Base-by-base conservation (phyloP, 2,797 vertebrate species). In the Pelobates cultripes region DNA sequence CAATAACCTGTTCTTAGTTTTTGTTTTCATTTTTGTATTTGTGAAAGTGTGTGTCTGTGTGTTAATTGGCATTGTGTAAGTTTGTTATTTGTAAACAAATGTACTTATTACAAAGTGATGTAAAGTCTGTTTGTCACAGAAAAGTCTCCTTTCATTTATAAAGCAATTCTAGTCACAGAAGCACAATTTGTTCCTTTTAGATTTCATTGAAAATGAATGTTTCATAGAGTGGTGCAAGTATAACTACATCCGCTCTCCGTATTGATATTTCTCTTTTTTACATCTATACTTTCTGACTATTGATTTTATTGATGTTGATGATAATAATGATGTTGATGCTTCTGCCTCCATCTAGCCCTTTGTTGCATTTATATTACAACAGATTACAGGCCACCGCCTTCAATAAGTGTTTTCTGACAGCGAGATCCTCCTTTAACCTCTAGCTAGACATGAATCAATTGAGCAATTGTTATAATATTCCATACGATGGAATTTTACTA, bases 351-450 rank as follows among this genome's bases (percentile, higher is more conserved):
- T 76, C 43, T 17, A 61, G 44, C 43, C 8, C 61, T 73, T 75
- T 79, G 40, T 75, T 69, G 55, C 3, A 63, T 70, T 79, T 83
- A 12, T 79, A 75, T 70, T 78, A 74, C 51, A 47, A 79, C 70
- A 63, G 4, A 71, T 69, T 79, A 53, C 41, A 83, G 75, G 71
- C 81, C 70, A 78, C 75, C 64, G 61, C 74, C 61, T 83, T 47
- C 43, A 47, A 74, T 77, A 83, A 79, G 81, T 64, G 63, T 75
- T 79, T 83, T 75, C 66, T 79, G 69, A 70, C 81, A 83, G 77
- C 70, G 57, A 70, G 69, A 60, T 77, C 17, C 66, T 44, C 12
- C 69, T 47, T 73, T 74, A 73, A 78, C 76, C 64, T 74, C 74
- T 60, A 28, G 40, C 41, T n/a, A 78, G 71, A 55, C 70, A 47